Conservation (phyloP, 1,140 invertebrate genomes). For the Magallana angulata region DNA sequence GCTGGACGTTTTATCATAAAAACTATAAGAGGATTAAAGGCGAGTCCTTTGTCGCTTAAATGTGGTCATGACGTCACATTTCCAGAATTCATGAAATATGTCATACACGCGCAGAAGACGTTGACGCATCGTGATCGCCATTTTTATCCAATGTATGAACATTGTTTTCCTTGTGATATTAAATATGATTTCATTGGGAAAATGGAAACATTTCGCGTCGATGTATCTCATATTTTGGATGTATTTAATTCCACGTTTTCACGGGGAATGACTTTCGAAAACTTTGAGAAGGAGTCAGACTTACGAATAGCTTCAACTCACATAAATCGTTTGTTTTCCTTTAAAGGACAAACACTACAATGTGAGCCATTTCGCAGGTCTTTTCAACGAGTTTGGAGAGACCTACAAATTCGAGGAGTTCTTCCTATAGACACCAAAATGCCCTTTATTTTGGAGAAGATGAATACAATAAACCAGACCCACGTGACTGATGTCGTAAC, state of each 20-base stretch:
- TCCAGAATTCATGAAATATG: slow-evolving; percentile 64
- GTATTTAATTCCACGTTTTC: slow-evolving; percentile 48
- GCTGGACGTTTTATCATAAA: slow-evolving; percentile 31
- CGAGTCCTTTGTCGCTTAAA: background rate
- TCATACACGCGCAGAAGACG: slow-evolving; percentile 48
- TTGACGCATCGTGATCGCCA: slow-evolving; percentile 50
- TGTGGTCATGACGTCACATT: slow-evolving; percentile 63
- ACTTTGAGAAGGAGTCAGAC: slow-evolving; percentile 56
- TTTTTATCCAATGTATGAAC: slow-evolving; percentile 58
- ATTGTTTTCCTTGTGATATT: slow-evolving; percentile 62
- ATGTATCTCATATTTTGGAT: slow-evolving; percentile 55
- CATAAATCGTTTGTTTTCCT: slow-evolving; percentile 32
- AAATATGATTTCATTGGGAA: slow-evolving; percentile 64
- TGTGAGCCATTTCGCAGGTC: slow-evolving; percentile 53
- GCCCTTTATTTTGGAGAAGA: slow-evolving; percentile 45
- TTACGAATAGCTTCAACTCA: slow-evolving; percentile 39
- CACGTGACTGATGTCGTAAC: slow-evolving; percentile 14
- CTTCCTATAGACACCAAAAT: slow-evolving; percentile 44
- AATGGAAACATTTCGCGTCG: slow-evolving; percentile 62
- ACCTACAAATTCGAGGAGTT: slow-evolving; percentile 61
- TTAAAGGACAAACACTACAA: slow-evolving; percentile 24
- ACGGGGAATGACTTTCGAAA: slow-evolving; percentile 46
- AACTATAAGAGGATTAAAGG: background rate
- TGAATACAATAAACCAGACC: background rate
- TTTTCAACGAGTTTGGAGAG: slow-evolving; percentile 55